A percentile compares a stretch with the other conserved stretches of the same genome.
phyloP scores from a whole-genome alignment of 2,113 vertebrate genomes.

The Atrichornis clamosus region DNA sequence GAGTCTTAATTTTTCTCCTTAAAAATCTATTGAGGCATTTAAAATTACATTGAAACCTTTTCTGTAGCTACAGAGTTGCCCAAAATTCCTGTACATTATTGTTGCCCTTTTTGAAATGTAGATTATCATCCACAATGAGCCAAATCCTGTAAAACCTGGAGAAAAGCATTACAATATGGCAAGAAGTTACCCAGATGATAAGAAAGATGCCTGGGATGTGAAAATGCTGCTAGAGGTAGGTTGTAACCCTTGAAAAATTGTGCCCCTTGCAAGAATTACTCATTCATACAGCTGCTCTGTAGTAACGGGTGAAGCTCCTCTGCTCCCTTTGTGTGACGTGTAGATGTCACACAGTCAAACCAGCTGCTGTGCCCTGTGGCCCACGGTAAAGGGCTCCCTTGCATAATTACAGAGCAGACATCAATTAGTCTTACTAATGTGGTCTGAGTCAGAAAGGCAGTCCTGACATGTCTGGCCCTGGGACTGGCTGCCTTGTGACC shows the following conservation, averaged over 20 bases:
- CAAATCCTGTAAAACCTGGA: slow-evolving; percentile 62
- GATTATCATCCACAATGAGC: slow-evolving; percentile 93
- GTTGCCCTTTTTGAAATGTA: slow-evolving; percentile 65
- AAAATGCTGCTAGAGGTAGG: slow-evolving; percentile 92
- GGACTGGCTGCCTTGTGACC: neutral
- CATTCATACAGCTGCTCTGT: neutral
- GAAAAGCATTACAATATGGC: slow-evolving; percentile 91
- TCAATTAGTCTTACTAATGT: neutral
- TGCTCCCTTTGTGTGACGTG: accelerated
- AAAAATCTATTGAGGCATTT: neutral
- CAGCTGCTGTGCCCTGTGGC: neutral
- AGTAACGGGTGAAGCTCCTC: neutral
- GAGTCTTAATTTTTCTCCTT: neutral
- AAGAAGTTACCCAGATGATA: slow-evolving; percentile 74
- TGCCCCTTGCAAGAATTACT: neutral
- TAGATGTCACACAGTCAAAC: neutral
- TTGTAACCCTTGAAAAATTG: neutral
- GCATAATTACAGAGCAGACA: neutral
- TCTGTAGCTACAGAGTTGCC: neutral
- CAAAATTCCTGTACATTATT: neutral
- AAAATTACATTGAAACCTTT: neutral
- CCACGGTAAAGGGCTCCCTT: neutral
- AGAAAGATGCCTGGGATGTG: slow-evolving; percentile 92
- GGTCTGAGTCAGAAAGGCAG: neutral
- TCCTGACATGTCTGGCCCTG: neutral